Conservation (phyloP, 2,113 vertebrate genomes). For the Plotosus lineatus region DNA sequence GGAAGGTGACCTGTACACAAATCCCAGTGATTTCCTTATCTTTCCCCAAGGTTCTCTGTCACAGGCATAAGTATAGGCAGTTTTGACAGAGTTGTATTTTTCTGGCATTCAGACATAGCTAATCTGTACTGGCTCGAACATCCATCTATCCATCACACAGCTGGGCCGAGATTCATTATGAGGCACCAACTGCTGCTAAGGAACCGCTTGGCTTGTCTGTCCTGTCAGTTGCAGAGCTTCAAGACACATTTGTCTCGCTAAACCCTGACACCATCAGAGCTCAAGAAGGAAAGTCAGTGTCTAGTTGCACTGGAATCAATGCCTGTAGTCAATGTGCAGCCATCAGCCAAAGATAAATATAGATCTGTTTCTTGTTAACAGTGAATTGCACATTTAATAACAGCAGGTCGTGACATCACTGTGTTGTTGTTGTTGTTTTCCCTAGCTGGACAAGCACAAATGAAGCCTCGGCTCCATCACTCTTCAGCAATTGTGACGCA, state of each 20-base stretch:
- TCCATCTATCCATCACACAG: conserved; percentile 48
- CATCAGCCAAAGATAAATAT: conserved; percentile 25
- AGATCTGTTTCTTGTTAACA: conserved; percentile 3
- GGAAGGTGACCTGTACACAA: not conserved
- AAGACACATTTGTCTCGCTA: conserved; percentile 43
- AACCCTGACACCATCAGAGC: conserved; percentile 39
- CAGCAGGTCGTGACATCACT: not conserved
- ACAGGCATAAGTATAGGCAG: conserved; percentile 21
- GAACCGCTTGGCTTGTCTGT: conserved; percentile 15
- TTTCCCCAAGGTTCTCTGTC: not conserved
- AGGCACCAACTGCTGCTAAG: conserved; percentile 28
- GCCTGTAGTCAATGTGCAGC: conserved; percentile 22
- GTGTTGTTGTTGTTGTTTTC: not conserved
- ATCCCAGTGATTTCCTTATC: not conserved
- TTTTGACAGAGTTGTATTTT: conserved; percentile 34
- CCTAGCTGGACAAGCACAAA: not conserved
- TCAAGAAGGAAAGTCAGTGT: conserved; percentile 35
- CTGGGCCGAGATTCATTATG: conserved; percentile 45
- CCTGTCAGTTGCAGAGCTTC: conserved; percentile 37
- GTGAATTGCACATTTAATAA: conserved; percentile 1
- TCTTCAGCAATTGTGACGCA: not conserved
- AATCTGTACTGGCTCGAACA: conserved; percentile 35
- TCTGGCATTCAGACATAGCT: conserved; percentile 26
- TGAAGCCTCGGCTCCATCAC: not conserved
- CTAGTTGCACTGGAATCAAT: conserved; percentile 29